Evolutionary conservation across 2,797 vertebrate genomes (phyloP).

Genomic region (Crocidura indochinensis): DNA sequence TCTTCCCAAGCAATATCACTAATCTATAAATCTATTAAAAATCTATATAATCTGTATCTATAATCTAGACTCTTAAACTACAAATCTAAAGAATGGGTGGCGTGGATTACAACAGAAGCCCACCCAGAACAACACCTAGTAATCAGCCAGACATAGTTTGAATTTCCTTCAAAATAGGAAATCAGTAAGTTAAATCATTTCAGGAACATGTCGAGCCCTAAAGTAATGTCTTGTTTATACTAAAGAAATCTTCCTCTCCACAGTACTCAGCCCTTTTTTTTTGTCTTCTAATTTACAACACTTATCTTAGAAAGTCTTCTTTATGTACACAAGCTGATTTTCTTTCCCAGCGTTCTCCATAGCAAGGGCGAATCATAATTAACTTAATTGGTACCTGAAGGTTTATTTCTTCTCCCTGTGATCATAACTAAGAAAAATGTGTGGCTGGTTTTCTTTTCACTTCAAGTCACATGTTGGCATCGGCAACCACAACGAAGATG

Average conservation of each 20-base stretch:
- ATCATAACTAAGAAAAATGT: not conserved
- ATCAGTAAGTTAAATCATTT: constrained; percentile 16
- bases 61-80: not conserved
- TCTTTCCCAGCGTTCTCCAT: not conserved
- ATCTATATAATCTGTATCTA: too few species aligned
- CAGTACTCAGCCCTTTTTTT: not conserved
- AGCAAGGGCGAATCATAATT: not conserved
- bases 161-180: constrained; percentile 15
- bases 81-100: not conserved
- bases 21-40: not conserved
- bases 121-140: not conserved
- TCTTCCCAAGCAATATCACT: not conserved
- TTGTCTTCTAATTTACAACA: not conserved
- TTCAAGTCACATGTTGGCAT: constrained; percentile 22
- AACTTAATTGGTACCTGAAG: not conserved
- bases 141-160: not conserved
- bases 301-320: not conserved
- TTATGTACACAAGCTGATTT: not conserved
- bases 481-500: not conserved
- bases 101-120: not conserved
- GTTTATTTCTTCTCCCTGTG: constrained; percentile 2
- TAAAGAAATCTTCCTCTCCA: not conserved
- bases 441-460: not conserved
- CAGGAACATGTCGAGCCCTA: not conserved
- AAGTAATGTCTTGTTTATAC: not conserved